Base-by-base conservation (phyloP, 2,888 invertebrate genomes). In the Drosophila mayaguana region DNA sequence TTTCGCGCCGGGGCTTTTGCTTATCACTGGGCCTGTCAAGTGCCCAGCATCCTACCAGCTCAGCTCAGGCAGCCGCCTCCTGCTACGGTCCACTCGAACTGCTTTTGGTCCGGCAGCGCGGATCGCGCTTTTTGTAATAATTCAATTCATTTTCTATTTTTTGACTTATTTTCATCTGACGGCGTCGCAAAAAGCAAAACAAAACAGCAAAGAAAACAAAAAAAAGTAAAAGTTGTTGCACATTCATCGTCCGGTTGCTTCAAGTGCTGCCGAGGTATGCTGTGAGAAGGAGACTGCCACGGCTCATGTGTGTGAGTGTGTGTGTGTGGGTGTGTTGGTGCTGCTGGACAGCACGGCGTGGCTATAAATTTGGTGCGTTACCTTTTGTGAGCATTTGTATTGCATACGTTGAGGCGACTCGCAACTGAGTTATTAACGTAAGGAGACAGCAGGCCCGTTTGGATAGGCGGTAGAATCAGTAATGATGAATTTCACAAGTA, bases 81-180 rank as follows among this genome's bases (percentile, higher is more conserved):
- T 28, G 28, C 8, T 28, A 1, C 28, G 28, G 9, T 40, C 60
- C 72, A 48, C 42, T 59, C 55, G 55, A 65, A 4, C 18, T 34
- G 12, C 55, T 25, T 22, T 34, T 20, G 34, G 42, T 22, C 6
- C 28, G 28, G 61, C 46, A 63, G 60, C 77, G 34, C 73, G 62
- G 53, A 80, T 83, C 69, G 72, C 75, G 79, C 85, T 89, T 81
- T 90, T 81, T 83, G 89, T 89, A 90, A 91, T 90, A 90, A 91
- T 90, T 90, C 90, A 90, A 90, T 90, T 91, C 90, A 90, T 90
- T 90, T 89, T 90, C 91, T 90, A 90, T 91, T 91, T 90, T 90
- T 90, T 76, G 71, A 75, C 79, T 83, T 81, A 75, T 79, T 87
- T 82, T 79, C 64, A 61, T 82, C 78, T 84, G 89, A 79, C 81